phyloP scores from a whole-genome alignment of 2,797 vertebrate genomes.

The Parambassis ranga region DNA sequence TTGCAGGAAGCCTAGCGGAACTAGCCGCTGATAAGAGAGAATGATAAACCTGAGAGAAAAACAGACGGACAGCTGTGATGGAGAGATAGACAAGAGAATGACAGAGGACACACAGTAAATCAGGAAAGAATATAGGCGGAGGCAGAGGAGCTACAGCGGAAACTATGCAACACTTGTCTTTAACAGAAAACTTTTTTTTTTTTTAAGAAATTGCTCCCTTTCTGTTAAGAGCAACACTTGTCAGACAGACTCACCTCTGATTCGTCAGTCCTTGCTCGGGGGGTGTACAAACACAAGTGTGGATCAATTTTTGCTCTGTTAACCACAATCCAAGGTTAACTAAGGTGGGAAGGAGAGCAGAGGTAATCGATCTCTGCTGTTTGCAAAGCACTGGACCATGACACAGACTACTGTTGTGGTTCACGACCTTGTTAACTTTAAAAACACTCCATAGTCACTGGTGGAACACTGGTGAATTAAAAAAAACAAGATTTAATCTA shows the following conservation, averaged over 20 bases:
- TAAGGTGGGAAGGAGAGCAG: slow-evolving; percentile 31
- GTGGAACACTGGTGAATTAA: neutral
- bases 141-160: neutral
- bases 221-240: neutral
- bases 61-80: slow-evolving; percentile 65
- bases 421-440: slow-evolving; percentile 13
- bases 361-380: slow-evolving; percentile 44
- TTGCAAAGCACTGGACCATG: slow-evolving; percentile 36
- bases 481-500: neutral
- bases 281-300: slow-evolving; percentile 54
- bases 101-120: slow-evolving; percentile 48
- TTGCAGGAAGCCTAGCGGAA: slow-evolving; percentile 65
- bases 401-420: slow-evolving; percentile 30
- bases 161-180: slow-evolving; percentile 7
- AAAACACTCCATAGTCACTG: slow-evolving; percentile 10
- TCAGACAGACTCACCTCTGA: slow-evolving; percentile 36
- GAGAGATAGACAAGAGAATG: slow-evolving; percentile 55
- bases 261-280: slow-evolving; percentile 38
- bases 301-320: slow-evolving; percentile 65
- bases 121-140: too few species aligned
- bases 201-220: slow-evolving; percentile 4
- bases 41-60: slow-evolving; percentile 65
- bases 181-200: neutral
- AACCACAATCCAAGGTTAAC: slow-evolving; percentile 60
- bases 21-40: slow-evolving; percentile 65